Evolutionary conservation across 2,113 vertebrate species (phyloP), one percentile per base, ranked within the genome.

Genomic region (Oncorhynchus gorbuscha): DNA sequence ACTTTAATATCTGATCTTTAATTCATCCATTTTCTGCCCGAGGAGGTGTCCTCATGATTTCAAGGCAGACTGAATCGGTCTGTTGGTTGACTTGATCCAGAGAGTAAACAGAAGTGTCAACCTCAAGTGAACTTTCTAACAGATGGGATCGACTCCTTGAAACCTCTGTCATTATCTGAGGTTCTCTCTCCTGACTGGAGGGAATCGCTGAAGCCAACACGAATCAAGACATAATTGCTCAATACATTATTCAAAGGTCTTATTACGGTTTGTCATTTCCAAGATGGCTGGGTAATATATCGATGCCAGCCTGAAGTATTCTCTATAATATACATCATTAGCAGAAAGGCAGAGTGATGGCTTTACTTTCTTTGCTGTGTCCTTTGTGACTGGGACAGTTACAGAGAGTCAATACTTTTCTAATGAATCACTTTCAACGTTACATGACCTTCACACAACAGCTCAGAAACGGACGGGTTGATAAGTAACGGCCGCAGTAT

Each of bases 201-300:
- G 81, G 68, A 79, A 84, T 80, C 72, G 55, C 79, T 26, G 71
- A 80, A 79, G 72, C 76, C 68, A 80, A 78, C 49, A 76, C 84
- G 82, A 84, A 88, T 90, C 79, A 80, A 83, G 77, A 83, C 64
- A 65, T 72, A 90, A 92, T 80, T 77, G 73, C 87, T 80, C 78
- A 80, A 83, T 86, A 70, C 87, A 92, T 92, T 87, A 89, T 92
- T 90, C 83, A 90, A 69, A 85, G 86, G 58, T 82, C 81, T 86
- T 88, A 83, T 90, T 91, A 88, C 62, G 85, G 82, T 85, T 83
- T 86, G 86, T 89, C 79, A 45, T 45, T 88, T 85, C 81, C 80
- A 81, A 72, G 71, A 83, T 71, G 78, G 80, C 72, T n/a, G 12
- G 68, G 85, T 79, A 74, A 89, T 90, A 85, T 16, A 81, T 92